These are phyloP conservation scores for Gambelia wislizenii DNA, from an alignment of 2,797 vertebrate genomes.

Conservation along the genomic window DNA sequence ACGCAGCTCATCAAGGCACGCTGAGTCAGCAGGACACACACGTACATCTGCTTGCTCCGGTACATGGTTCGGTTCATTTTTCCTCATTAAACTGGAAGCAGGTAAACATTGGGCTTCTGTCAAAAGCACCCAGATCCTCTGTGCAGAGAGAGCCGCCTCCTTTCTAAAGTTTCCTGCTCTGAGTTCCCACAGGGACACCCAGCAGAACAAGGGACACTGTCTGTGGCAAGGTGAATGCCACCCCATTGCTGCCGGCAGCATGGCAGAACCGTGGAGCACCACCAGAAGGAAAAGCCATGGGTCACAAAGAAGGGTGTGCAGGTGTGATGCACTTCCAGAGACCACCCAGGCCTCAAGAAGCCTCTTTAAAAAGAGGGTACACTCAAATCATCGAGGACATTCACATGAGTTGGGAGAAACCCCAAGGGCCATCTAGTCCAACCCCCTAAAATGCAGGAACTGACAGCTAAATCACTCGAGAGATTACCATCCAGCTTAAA, in stretches of 20 bases:
- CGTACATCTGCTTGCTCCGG: fast-evolving
- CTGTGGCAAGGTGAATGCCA: background rate
- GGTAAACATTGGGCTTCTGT: background rate
- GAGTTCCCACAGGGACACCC: background rate
- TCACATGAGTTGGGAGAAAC: too few relatives aligned
- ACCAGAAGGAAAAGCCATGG: background rate
- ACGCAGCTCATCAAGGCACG: background rate
- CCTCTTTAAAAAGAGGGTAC: fast-evolving
- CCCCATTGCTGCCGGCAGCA: fast-evolving
- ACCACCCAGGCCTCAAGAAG: background rate
- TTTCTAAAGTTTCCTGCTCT: background rate
- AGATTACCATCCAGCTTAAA: too few relatives aligned
- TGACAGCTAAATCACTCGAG: too few relatives aligned
- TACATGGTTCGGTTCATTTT: background rate
- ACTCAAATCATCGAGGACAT: background rate
- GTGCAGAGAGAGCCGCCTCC: too few relatives aligned
- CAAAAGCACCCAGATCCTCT: background rate
- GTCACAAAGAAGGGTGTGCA: background rate
- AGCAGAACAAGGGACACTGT: background rate
- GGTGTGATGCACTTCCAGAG: too few relatives aligned
- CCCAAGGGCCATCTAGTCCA: too few relatives aligned
- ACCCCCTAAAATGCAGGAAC: too few relatives aligned
- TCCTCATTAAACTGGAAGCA: background rate
- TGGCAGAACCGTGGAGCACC: background rate
- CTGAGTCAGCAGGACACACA: background rate